Conservation (phyloP, 2,113 vertebrate species). For the Australoheros scitulus region DNA sequence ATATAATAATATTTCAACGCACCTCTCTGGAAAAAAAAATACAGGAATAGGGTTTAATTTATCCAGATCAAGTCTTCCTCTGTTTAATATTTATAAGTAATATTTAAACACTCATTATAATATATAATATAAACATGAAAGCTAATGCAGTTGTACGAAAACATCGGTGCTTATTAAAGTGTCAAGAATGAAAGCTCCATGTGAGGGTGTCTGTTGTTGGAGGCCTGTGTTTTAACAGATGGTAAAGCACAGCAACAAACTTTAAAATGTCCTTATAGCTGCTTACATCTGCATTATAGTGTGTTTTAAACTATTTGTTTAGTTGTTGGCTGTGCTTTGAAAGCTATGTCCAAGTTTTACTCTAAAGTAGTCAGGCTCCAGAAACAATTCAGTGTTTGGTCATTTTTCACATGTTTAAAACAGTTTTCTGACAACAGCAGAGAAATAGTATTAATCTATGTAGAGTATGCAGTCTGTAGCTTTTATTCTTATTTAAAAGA, state of each 20-base stretch:
- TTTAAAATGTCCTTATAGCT: neutral
- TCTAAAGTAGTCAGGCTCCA: neutral
- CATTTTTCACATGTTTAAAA: neutral
- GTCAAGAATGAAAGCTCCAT: no score
- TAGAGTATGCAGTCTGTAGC: neutral
- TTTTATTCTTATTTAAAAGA: neutral
- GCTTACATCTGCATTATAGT: neutral
- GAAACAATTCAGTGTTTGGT: neutral
- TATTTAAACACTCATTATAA: neutral
- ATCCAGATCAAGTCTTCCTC: neutral
- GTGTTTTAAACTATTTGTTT: neutral
- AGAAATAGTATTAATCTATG: neutral
- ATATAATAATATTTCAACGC: neutral
- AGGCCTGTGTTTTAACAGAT: neutral
- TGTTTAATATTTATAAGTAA: conserved; percentile 12
- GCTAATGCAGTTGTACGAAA: neutral
- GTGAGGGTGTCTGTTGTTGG: neutral
- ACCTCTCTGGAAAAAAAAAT: neutral
- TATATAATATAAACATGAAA: neutral
- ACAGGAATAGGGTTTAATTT: neutral
- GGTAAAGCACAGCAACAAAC: neutral
- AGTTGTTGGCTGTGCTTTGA: neutral
- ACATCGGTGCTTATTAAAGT: no score
- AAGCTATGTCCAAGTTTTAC: no score
- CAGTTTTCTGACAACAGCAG: neutral